These are phyloP conservation scores for Himalopsyche japonica DNA, from an alignment of 2,888 invertebrate genomes.

Conservation along the genomic window DNA sequence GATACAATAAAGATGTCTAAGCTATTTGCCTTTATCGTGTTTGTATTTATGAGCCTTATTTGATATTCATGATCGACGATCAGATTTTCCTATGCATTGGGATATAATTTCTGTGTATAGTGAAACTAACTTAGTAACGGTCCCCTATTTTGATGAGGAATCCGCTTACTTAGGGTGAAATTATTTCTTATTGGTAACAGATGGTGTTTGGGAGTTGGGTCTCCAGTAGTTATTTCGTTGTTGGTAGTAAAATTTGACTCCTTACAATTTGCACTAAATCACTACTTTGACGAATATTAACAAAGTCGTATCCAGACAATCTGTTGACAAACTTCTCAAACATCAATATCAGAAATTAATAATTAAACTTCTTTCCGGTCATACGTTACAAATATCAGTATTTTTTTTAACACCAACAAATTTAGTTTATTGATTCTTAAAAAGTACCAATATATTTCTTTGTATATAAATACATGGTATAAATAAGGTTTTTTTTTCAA, in stretches of 20 bases:
- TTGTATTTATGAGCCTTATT: constrained; percentile 6
- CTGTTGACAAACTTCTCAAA: background rate
- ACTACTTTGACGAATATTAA: background rate
- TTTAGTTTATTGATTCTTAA: no score
- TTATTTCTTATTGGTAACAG: constrained; percentile 19
- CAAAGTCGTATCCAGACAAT: background rate
- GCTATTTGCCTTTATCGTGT: constrained; percentile 1
- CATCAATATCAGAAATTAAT: background rate
- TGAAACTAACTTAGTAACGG: background rate
- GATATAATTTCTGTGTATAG: background rate
- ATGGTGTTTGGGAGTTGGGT: background rate
- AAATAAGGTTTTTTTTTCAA: no score
- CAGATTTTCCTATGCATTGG: background rate
- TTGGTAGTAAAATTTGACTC: background rate
- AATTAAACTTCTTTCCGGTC: no score
- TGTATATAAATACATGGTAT: no score
- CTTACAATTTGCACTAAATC: background rate
- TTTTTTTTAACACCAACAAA: no score
- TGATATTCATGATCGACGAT: constrained; percentile 4
- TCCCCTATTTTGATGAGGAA: constrained; percentile 20
- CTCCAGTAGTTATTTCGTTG: background rate
- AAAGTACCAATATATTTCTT: no score
- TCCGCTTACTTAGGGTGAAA: constrained; percentile 12
- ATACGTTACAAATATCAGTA: no score
- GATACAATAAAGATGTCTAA: background rate